These are phyloP conservation scores for Notocelia uddmanniana DNA, from an alignment of 2,888 invertebrate species.

Conservation along the genomic window DNA sequence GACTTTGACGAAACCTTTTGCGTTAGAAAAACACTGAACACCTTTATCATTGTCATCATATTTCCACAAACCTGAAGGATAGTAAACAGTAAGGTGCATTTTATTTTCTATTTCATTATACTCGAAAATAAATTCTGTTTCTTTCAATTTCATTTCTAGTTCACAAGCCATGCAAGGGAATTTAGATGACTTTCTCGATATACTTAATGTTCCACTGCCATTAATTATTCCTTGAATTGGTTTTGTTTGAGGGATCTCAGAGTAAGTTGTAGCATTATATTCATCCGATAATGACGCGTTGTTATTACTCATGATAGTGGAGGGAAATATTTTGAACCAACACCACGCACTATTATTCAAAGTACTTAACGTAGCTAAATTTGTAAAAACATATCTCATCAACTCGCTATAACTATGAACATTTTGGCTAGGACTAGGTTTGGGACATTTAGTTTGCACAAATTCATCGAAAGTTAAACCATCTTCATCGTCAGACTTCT, in stretches of 20 bases:
- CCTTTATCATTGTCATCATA: slow-evolving; percentile 75
- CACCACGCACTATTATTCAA: slow-evolving; percentile 67
- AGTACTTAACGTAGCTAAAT: slow-evolving; percentile 62
- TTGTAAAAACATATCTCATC: slow-evolving; percentile 68
- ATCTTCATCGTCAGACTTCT: slow-evolving; percentile 54
- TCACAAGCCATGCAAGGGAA: slow-evolving; percentile 78
- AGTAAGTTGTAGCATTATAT: neutral
- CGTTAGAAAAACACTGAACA: slow-evolving; percentile 87
- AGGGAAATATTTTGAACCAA: slow-evolving; percentile 62
- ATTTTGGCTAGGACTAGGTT: slow-evolving; percentile 54
- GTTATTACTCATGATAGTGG: slow-evolving; percentile 1
- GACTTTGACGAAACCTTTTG: slow-evolving; percentile 79
- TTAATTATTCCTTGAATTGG: slow-evolving; percentile 65
- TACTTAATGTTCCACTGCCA: slow-evolving; percentile 62
- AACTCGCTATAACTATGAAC: slow-evolving; percentile 59
- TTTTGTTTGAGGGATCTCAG: slow-evolving; percentile 16
- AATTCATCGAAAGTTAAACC: slow-evolving; percentile 66
- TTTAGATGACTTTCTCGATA: slow-evolving; percentile 55
- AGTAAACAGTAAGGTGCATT: slow-evolving; percentile 83
- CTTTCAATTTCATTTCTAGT: slow-evolving; percentile 60
- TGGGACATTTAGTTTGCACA: slow-evolving; percentile 60
- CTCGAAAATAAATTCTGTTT: slow-evolving; percentile 71
- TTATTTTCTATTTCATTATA: slow-evolving; percentile 63
- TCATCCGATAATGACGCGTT: neutral
- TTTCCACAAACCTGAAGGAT: slow-evolving; percentile 83